phyloP scores from a whole-genome alignment of 1,140 invertebrate genomes.

The Periplaneta americana region DNA sequence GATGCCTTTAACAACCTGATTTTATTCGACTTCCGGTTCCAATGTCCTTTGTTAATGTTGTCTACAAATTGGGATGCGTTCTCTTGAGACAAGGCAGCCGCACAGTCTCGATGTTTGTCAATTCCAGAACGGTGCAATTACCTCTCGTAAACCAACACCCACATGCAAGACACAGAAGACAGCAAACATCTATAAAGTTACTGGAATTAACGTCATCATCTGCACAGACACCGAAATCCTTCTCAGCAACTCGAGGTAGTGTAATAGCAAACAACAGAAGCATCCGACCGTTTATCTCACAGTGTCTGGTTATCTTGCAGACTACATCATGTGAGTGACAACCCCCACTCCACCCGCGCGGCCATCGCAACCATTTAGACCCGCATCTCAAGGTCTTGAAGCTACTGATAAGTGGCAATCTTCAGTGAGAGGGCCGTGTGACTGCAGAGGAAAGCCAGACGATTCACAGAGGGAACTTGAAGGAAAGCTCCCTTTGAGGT shows the following conservation, averaged over 20 bases:
- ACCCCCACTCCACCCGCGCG: no score
- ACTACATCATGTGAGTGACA: neutral
- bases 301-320: neutral
- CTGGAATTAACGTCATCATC: neutral
- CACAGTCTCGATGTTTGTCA: no score
- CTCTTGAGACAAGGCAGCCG: no score
- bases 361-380: neutral
- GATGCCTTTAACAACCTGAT: no score
- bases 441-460: neutral
- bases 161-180: neutral
- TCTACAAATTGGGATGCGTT: no score
- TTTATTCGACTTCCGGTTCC: no score
- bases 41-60: no score
- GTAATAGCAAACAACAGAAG: neutral
- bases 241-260: neutral
- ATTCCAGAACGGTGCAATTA: neutral
- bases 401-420: neutral
- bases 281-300: neutral
- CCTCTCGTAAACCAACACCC: neutral
- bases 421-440: neutral
- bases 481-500: neutral
- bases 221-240: neutral
- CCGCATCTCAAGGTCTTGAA: neutral
- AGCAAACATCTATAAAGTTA: neutral
- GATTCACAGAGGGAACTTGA: neutral